Conservation (phyloP, 2,797 vertebrate genomes). For the Myripristis murdjan region DNA sequence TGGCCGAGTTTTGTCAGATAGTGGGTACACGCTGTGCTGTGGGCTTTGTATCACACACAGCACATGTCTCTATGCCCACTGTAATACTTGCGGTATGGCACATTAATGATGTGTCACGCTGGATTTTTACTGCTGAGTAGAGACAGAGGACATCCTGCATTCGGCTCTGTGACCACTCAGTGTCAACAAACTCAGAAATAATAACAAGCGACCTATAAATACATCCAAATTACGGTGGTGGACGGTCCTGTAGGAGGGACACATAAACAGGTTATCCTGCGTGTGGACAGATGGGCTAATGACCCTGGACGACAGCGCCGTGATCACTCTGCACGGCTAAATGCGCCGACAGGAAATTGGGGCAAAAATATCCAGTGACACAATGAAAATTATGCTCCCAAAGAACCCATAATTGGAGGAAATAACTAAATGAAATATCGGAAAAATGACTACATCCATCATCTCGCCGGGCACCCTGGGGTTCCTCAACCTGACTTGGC, state of each 20-base stretch:
- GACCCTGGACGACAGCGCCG: constrained; percentile 20
- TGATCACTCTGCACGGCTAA: constrained; percentile 26
- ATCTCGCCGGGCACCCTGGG: not conserved
- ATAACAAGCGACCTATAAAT: constrained; percentile 66
- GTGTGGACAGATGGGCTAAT: constrained; percentile 49
- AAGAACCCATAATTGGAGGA: constrained; percentile 59
- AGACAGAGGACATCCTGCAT: constrained; percentile 36
- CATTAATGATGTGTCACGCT: constrained; percentile 38
- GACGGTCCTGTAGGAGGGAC: constrained; percentile 24
- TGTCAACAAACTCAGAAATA: constrained; percentile 32
- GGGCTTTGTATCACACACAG: not conserved
- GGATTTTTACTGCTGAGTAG: constrained; percentile 42
- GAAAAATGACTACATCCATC: constrained; percentile 16
- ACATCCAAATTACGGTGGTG: constrained; percentile 52
- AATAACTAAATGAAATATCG: constrained; percentile 53
- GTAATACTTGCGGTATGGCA: constrained; percentile 6
- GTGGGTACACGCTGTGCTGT: too few species aligned
- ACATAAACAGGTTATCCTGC: constrained; percentile 57
- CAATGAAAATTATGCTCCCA: constrained; percentile 53
- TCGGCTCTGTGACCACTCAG: constrained; percentile 24
- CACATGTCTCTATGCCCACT: not conserved
- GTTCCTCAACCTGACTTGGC: not conserved
- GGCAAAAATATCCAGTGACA: constrained; percentile 5
- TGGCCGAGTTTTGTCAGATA: too few species aligned
- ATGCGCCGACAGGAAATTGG: constrained; percentile 42